Evolutionary conservation across 2,888 invertebrate genomes (phyloP).

Genomic region (Sarcophaga variegata): DNA sequence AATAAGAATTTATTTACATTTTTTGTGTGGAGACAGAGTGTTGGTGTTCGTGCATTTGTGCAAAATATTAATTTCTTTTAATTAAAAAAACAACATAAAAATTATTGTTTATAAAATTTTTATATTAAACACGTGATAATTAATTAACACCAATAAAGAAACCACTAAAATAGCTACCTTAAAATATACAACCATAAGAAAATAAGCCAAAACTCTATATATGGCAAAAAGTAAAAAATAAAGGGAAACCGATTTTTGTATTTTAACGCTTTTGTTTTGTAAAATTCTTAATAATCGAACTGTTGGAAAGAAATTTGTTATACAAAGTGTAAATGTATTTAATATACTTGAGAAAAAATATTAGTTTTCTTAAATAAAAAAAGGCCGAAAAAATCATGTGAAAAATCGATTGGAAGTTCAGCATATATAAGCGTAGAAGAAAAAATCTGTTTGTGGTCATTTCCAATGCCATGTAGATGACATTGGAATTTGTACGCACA

Average conservation of each 20-base stretch:
- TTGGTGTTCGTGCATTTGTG: conserved; percentile 66
- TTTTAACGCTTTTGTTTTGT: conserved; percentile 25
- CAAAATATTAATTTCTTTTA: conserved; percentile 73
- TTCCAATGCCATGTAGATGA: conserved; percentile 70
- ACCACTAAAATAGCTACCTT: conserved; percentile 10
- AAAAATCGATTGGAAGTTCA: conserved; percentile 80
- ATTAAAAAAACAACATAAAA: conserved; percentile 56
- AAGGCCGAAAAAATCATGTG: conserved; percentile 76
- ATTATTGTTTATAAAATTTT: conserved; percentile 46
- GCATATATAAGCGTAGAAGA: conserved; percentile 57
- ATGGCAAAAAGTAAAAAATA: conserved; percentile 20
- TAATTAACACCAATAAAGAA: conserved; percentile 46
- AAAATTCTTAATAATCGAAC: conserved; percentile 10
- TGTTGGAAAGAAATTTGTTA: background rate
- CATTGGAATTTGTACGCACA: conserved; percentile 66
- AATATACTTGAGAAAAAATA: conserved; percentile 21
- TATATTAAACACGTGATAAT: conserved; percentile 57
- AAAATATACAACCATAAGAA: conserved; percentile 9
- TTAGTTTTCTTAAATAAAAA: conserved; percentile 46
- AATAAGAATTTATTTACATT: conserved; percentile 77
- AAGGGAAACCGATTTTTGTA: conserved; percentile 2
- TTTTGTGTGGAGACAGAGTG: conserved; percentile 76
- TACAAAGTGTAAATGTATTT: conserved; percentile 33
- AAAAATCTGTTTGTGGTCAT: conserved; percentile 59
- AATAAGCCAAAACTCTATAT: conserved; percentile 24